A percentile compares a stretch with the other conserved stretches of the same genome.
Conservation (phyloP, 2,113 vertebrate species). For the Pygoscelis adeliae region DNA sequence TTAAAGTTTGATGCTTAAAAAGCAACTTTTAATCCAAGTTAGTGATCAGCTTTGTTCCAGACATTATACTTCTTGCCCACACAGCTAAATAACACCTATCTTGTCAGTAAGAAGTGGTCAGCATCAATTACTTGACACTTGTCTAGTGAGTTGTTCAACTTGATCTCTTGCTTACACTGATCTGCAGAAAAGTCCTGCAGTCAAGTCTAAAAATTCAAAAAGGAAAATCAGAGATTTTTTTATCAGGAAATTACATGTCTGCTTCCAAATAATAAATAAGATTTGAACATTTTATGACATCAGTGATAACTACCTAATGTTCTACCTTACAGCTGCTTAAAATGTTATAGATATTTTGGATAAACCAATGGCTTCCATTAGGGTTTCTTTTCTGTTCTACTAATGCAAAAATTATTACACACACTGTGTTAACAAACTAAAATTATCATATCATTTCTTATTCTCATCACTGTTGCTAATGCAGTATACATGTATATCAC, state of each 20-base stretch:
- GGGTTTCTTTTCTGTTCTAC: constrained; percentile 3
- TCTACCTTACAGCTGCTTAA: constrained; percentile 22
- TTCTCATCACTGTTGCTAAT: neutral
- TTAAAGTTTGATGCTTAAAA: neutral
- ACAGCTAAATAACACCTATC: neutral
- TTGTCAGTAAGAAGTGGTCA: neutral
- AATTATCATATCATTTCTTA: neutral
- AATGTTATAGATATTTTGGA: neutral
- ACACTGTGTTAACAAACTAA: neutral
- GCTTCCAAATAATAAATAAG: constrained; percentile 12
- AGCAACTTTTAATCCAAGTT: neutral
- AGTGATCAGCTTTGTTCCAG: neutral
- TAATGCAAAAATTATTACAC: constrained; percentile 7
- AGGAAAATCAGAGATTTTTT: neutral
- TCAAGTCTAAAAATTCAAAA: neutral
- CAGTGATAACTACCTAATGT: constrained; percentile 35
- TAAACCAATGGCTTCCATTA: neutral
- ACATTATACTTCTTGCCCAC: neutral
- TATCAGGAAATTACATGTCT: constrained; percentile 1
- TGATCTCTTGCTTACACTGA: neutral
- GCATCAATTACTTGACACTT: neutral
- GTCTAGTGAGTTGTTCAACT: neutral
- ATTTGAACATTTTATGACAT: neutral
- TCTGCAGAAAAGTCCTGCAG: neutral
- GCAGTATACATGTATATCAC: neutral